Conservation (phyloP, 1,140 invertebrate species). For the Drosophila saltans region DNA sequence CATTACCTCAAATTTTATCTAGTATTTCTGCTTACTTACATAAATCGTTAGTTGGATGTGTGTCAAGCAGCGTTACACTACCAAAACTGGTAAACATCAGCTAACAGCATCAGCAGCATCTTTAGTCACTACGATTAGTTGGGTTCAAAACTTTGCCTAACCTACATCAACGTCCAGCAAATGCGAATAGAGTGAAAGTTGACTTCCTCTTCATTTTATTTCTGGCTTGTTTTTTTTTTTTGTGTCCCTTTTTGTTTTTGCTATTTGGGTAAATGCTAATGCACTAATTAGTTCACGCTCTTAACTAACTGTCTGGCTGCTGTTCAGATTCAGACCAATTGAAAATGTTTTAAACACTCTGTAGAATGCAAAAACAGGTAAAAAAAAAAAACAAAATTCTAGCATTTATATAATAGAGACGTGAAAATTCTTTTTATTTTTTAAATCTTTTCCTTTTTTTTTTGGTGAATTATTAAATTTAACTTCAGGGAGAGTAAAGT, state of each 20-base stretch:
- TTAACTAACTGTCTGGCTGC: slow-evolving; percentile 40
- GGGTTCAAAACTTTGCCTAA: slow-evolving; percentile 43
- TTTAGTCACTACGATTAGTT: slow-evolving; percentile 14
- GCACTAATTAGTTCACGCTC: slow-evolving; percentile 72
- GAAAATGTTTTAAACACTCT: slow-evolving; percentile 64
- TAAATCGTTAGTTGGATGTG: slow-evolving; percentile 9
- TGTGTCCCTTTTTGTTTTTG: background rate
- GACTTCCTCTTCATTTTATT: background rate
- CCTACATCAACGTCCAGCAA: slow-evolving; percentile 35
- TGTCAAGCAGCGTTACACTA: slow-evolving; percentile 54
- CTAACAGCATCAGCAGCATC: slow-evolving; percentile 1
- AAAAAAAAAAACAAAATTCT: slow-evolving; percentile 28
- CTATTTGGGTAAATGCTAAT: slow-evolving; percentile 58
- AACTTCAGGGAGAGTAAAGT: background rate
- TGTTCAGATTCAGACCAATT: slow-evolving; percentile 35
- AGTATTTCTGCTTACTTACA: slow-evolving; percentile 12
- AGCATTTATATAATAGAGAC: slow-evolving; percentile 11
- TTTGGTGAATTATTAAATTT: background rate
- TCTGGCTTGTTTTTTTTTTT: background rate
- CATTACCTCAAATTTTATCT: slow-evolving; percentile 33
- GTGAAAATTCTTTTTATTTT: slow-evolving; percentile 33
- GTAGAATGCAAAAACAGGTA: slow-evolving; percentile 47
- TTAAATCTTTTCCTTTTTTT: background rate
- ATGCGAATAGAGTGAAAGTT: slow-evolving; percentile 44
- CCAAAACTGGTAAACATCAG: background rate